Evolutionary conservation across 2,888 invertebrate species (phyloP).

Genomic region (Drosophila rellima): DNA sequence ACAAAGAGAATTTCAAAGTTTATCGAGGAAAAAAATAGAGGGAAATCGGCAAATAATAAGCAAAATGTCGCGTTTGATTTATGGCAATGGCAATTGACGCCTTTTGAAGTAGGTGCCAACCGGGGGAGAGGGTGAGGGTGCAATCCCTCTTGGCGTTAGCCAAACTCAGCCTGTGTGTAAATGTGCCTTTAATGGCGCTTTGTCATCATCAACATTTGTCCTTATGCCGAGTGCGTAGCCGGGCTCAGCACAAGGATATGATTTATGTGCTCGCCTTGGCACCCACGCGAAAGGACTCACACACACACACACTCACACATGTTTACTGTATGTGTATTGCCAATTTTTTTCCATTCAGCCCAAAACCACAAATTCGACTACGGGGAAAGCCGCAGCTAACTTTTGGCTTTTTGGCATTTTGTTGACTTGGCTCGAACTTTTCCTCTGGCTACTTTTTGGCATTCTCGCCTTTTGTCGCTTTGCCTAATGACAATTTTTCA

Average conservation of each 20-base stretch:
- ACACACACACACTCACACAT: slow-evolving; percentile 14
- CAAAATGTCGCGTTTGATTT: slow-evolving; percentile 79
- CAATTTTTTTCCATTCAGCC: slow-evolving; percentile 12
- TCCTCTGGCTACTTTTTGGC: slow-evolving; percentile 36
- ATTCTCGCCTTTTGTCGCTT: slow-evolving; percentile 31
- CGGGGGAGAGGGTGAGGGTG: not conserved
- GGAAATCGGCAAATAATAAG: slow-evolving; percentile 78
- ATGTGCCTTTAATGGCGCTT: slow-evolving; percentile 83
- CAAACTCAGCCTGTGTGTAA: slow-evolving; percentile 60
- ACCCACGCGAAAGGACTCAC: slow-evolving; percentile 46
- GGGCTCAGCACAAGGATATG: slow-evolving; percentile 58
- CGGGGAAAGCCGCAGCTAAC: slow-evolving; percentile 57
- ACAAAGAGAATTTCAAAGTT: slow-evolving; percentile 38
- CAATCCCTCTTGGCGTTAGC: slow-evolving; percentile 2
- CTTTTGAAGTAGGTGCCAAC: slow-evolving; percentile 53
- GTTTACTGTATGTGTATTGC: slow-evolving; percentile 29
- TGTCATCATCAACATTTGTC: slow-evolving; percentile 84
- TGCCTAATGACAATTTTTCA: slow-evolving; percentile 78
- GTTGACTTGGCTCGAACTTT: slow-evolving; percentile 27
- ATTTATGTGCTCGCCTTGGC: slow-evolving; percentile 67
- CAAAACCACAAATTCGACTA: slow-evolving; percentile 48
- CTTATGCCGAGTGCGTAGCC: slow-evolving; percentile 73
- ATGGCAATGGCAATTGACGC: slow-evolving; percentile 69
- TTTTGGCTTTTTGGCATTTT: slow-evolving; percentile 45
- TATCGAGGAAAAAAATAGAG: slow-evolving; percentile 25